These are phyloP conservation scores for Bombycilla garrulus DNA, from an alignment of 2,113 vertebrate species.

Conservation along the genomic window DNA sequence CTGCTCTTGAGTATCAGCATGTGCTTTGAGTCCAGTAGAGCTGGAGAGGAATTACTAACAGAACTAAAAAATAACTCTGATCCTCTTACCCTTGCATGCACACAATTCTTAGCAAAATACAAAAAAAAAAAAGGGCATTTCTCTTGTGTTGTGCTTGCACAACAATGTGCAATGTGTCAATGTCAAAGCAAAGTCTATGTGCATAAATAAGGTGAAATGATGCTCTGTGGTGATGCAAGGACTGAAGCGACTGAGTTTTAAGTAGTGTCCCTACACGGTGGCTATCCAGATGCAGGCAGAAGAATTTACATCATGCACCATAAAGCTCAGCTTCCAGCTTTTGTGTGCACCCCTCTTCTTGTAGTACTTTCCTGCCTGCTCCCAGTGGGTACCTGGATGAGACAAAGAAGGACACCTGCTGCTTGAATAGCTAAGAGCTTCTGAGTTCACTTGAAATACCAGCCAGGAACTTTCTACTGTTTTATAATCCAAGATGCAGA, in stretches of 20 bases:
- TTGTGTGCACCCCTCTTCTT: neutral
- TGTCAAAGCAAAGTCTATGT: neutral
- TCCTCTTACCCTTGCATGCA: neutral
- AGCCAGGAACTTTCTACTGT: neutral
- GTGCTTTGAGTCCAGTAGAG: neutral
- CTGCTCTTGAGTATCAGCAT: neutral
- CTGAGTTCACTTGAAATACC: neutral
- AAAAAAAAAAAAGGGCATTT: neutral
- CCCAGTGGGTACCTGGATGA: too few species aligned
- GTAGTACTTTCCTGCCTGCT: neutral
- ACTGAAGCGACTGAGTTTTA: neutral
- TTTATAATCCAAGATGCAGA: neutral
- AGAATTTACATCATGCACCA: neutral
- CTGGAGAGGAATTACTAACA: neutral
- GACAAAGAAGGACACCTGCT: neutral
- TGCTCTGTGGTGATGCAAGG: neutral
- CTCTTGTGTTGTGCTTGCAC: neutral
- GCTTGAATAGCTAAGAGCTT: neutral
- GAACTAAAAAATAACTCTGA: neutral
- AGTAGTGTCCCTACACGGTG: neutral
- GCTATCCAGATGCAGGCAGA: neutral
- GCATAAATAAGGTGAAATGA: neutral
- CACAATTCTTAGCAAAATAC: neutral
- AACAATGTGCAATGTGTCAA: neutral
- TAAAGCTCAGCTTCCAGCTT: neutral